Evolutionary conservation across 1,140 invertebrate genomes (phyloP).

Genomic region (Tetramorium simillimum): DNA sequence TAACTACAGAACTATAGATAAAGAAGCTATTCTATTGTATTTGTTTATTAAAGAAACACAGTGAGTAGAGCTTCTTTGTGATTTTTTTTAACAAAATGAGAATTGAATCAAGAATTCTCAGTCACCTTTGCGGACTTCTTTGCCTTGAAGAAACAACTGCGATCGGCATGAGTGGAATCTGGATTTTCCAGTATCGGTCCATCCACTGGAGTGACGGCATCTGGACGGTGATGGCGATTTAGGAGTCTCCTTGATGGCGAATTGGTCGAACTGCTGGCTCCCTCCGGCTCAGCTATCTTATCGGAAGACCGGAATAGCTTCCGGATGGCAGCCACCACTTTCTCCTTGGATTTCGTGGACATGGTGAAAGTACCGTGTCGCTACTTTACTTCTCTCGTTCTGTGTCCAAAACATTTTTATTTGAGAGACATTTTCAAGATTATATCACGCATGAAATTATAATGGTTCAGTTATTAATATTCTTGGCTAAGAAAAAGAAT

Average conservation of each 20-base stretch:
- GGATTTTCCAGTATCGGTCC: conserved; percentile 86
- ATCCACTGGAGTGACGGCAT: conserved; percentile 89
- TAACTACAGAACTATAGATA: not conserved
- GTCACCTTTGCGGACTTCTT: conserved; percentile 76
- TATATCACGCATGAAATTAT: not conserved
- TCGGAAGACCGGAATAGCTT: conserved; percentile 91
- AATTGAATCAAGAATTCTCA: not conserved
- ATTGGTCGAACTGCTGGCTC: conserved; percentile 82
- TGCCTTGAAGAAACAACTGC: conserved; percentile 80
- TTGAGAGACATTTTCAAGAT: not conserved
- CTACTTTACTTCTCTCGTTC: not conserved
- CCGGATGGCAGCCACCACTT: conserved; percentile 90
- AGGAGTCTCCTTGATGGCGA: conserved; percentile 88
- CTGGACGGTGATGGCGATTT: conserved; percentile 84
- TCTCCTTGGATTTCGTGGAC: conserved; percentile 91
- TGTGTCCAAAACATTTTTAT: conserved; percentile 34
- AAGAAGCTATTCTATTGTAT: not conserved
- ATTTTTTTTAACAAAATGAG: not conserved
- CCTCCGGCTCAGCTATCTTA: conserved; percentile 87
- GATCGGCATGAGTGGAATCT: conserved; percentile 79
- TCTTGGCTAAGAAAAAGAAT: not conserved
- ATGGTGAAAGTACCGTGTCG: conserved; percentile 80
- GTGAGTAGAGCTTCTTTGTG: not conserved
- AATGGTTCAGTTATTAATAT: not conserved
- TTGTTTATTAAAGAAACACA: not conserved